These are phyloP conservation scores for Centrocercus urophasianus DNA, from an alignment of 2,113 vertebrate genomes.

Conservation along the genomic window DNA sequence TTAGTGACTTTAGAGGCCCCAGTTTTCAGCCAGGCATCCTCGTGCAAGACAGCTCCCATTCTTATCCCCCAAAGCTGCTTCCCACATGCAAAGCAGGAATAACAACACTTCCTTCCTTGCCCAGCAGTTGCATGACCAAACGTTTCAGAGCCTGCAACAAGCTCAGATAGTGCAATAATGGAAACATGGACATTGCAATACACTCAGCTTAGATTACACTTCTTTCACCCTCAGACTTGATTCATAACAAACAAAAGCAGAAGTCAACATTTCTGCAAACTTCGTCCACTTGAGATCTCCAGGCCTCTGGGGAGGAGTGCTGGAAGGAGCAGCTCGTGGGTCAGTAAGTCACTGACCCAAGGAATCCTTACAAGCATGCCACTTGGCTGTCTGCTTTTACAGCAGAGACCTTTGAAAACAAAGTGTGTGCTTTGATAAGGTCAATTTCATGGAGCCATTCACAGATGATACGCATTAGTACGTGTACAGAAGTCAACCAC, in stretches of 20 bases:
- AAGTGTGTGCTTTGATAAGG: too few species aligned
- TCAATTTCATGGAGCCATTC: too few species aligned
- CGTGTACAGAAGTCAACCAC: neutral
- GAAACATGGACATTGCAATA: slow-evolving; percentile 15
- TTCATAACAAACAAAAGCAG: neutral
- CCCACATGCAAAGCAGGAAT: slow-evolving; percentile 8
- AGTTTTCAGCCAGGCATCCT: neutral
- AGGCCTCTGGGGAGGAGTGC: neutral
- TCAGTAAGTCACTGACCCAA: neutral
- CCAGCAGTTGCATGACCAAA: neutral
- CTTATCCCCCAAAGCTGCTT: neutral
- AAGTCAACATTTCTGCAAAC: neutral
- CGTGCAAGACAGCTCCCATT: neutral
- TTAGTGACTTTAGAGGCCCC: neutral
- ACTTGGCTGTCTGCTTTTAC: too few species aligned
- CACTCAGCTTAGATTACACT: neutral
- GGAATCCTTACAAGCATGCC: neutral
- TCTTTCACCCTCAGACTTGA: neutral
- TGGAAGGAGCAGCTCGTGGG: neutral
- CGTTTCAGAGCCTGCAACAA: neutral
- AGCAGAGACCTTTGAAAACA: too few species aligned
- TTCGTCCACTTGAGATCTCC: neutral
- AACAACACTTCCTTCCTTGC: slow-evolving; percentile 12
- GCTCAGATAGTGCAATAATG: neutral
- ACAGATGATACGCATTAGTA: too few species aligned